Percentiles rank a stretch among this genome's conserved stretches.
phyloP scores from a whole-genome alignment of 2,113 vertebrate species.

The Oreochromis spilurus region DNA sequence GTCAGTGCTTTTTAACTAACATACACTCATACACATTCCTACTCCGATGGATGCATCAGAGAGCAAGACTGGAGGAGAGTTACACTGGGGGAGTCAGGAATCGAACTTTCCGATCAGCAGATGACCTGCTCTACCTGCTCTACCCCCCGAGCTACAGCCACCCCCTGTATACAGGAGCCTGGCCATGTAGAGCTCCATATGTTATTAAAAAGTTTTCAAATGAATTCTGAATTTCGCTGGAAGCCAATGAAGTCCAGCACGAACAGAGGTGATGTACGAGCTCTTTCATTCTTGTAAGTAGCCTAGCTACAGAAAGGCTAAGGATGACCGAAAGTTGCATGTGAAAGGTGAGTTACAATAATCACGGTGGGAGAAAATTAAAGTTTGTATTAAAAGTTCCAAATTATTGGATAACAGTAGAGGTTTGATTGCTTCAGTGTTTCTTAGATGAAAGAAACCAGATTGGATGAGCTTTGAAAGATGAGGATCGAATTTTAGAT shows the following conservation, averaged over 20 bases:
- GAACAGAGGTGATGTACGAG: not conserved
- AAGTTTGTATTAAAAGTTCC: not conserved
- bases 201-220: not conserved
- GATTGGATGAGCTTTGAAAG: not conserved
- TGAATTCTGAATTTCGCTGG: not conserved
- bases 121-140: not conserved
- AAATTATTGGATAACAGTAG: not conserved
- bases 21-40: not conserved
- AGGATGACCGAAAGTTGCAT: not conserved
- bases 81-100: not conserved
- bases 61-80: not conserved
- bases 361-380: fast-evolving
- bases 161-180: not conserved
- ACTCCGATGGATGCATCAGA: not conserved
- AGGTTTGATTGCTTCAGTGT: not conserved
- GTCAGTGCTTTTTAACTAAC: not conserved
- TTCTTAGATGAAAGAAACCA: not conserved
- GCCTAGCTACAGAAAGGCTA: not conserved
- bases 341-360: not conserved
- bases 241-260: not conserved
- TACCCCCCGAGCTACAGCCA: not conserved
- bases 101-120: not conserved
- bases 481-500: not conserved
- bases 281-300: not conserved
- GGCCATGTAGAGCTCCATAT: not conserved